phyloP scores from a whole-genome alignment of 1,140 invertebrate genomes.

The Leptopilina clavipes region DNA sequence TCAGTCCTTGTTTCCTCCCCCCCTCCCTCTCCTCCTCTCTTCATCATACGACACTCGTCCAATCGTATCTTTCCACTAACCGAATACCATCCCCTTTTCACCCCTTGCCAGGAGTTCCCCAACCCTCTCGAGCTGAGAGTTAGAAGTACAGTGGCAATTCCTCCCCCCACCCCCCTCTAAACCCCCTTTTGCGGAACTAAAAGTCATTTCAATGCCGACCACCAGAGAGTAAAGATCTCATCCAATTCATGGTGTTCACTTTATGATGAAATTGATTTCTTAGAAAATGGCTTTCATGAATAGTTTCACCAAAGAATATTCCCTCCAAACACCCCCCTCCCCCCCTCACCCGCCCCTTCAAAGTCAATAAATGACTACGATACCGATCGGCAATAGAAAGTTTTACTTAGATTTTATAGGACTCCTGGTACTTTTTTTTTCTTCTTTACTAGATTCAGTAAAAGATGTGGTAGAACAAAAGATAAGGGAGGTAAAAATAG shows the following conservation, averaged over 20 bases:
- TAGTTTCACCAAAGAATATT: neutral
- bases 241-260: neutral
- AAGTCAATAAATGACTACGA: no score
- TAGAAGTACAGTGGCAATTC: constrained; percentile 14
- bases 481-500: no score
- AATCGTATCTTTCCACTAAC: constrained; percentile 8
- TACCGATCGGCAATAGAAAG: no score
- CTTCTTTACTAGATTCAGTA: no score
- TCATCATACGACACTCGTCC: neutral
- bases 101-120: neutral
- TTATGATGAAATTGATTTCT: constrained; percentile 9
- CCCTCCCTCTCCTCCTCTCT: neutral
- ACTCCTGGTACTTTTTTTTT: no score
- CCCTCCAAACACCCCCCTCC: no score
- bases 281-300: neutral
- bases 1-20: constrained; percentile 28
- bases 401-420: no score
- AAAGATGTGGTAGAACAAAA: no score
- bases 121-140: constrained; percentile 16
- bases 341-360: no score
- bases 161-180: neutral
- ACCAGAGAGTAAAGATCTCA: constrained; percentile 7
- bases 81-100: neutral
- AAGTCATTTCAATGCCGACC: constrained; percentile 32
- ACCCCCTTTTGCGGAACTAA: neutral